Conservation (phyloP, 2,888 invertebrate genomes). For the Lampropteryx suffumata region DNA sequence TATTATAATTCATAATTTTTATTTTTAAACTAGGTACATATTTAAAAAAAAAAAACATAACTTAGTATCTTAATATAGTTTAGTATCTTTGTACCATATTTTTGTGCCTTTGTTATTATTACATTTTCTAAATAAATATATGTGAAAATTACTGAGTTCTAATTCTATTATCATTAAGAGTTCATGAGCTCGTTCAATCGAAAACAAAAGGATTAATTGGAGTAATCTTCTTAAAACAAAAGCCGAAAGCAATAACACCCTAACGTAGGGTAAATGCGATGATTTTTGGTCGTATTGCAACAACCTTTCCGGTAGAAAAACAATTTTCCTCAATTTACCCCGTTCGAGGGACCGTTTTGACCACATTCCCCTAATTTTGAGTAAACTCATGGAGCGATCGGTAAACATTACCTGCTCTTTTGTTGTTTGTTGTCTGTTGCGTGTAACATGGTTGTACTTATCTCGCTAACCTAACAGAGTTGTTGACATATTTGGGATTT, state of each 20-base stretch:
- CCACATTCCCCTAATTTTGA: conserved; percentile 61
- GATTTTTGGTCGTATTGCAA: conserved; percentile 51
- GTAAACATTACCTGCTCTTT: conserved; percentile 43
- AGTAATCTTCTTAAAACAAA: conserved; percentile 56
- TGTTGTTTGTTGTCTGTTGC: conserved; percentile 31
- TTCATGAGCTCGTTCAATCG: conserved; percentile 1
- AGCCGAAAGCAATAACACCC: conserved; percentile 49
- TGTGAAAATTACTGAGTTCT: no score
- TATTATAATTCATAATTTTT: no score
- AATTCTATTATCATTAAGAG: background rate
- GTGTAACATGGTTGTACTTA: background rate
- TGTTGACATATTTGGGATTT: background rate
- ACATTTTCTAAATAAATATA: no score
- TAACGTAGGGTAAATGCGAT: conserved; percentile 51
- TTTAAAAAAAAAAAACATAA: no score
- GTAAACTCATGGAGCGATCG: conserved; percentile 51
- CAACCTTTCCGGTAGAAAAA: conserved; percentile 57
- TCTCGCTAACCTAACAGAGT: conserved; percentile 1
- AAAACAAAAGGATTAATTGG: conserved; percentile 35
- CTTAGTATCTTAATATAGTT: no score
- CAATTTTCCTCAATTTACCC: conserved; percentile 64
- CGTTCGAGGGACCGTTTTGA: conserved; percentile 49
- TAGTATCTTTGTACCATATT: no score
- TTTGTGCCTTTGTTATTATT: no score
- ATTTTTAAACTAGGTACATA: no score